Conservation (phyloP, 2,797 vertebrate genomes). For the Pangasius macronema region DNA sequence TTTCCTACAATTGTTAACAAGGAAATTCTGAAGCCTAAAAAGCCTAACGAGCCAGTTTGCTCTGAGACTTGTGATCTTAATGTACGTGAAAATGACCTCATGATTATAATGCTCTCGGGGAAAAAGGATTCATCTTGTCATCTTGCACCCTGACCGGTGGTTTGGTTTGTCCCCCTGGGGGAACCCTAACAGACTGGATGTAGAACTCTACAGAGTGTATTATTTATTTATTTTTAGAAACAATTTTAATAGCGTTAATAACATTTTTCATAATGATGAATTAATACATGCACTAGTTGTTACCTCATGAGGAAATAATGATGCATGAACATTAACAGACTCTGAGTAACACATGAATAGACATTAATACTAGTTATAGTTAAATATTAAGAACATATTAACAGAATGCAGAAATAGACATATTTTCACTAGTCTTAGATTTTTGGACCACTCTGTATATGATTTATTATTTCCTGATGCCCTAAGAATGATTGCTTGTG, state of each 20-base stretch:
- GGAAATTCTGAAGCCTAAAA: slow-evolving; percentile 25
- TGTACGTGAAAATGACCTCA: neutral
- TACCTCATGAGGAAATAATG: neutral
- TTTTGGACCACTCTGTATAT: neutral
- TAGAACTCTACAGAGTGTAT: neutral
- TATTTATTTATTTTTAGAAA: neutral
- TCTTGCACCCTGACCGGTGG: neutral
- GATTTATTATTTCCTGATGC: neutral
- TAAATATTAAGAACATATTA: neutral
- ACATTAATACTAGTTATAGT: neutral
- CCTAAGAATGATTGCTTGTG: neutral
- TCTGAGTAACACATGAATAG: neutral
- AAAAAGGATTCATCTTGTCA: too few species aligned
- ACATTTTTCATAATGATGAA: neutral
- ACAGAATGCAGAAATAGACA: neutral
- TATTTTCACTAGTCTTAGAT: neutral
- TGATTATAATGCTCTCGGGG: neutral
- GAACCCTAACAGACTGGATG: neutral
- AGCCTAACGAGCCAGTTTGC: neutral
- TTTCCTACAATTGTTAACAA: slow-evolving; percentile 55
- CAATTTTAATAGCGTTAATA: neutral
- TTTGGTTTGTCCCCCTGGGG: neutral
- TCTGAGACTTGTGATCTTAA: neutral
- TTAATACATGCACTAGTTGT: neutral
- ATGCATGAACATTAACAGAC: neutral